Base-by-base conservation (phyloP, 23 tunicate species). In the Diplosoma virens region DNA sequence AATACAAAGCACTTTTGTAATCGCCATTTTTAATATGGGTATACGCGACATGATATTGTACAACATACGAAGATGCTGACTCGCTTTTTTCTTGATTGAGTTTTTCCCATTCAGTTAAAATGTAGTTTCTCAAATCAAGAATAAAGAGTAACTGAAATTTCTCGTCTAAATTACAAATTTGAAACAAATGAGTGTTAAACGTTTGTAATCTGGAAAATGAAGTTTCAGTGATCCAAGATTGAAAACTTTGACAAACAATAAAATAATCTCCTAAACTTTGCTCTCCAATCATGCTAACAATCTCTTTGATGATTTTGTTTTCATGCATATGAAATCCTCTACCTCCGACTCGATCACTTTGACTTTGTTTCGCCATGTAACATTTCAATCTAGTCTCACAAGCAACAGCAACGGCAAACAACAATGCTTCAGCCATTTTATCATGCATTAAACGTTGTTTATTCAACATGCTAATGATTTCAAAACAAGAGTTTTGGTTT, bases 311-410 rank as follows among this genome's bases (percentile, higher is more conserved):
- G 14, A 28, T 48, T 5, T 72, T 50, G 37, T 30, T 25, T 18
- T 47, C 78, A 27, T 27, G 4, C 9, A 4, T 18, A 18, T 27
- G 18, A 33, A 23, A 48, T 3, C 23, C 25, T 72, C 74, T 67
- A 16, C 36, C 74, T 35, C 74, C 74, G 5, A 34, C 22, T 26
- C 3, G 48, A 48, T 72, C 78, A 9, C 48, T 35, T 72, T 72
- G 78, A 23, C 61, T 20, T 47, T 25, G 2, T 26, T 72, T 72
- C 28, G 33, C 6, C 78, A 48, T 72, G 78, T 72, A 72, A 28
- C 47, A 33, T 50, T 72, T 72, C 34, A 72, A 24, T 23, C 78
- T 21, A 3, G 37, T 29, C 22, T 72, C 78, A 72, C 78, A 72
- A 6, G 78, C 78, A 23, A 72, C 61, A 47, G 78, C 78, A 1